These are phyloP conservation scores for Lindbergichthys nudifrons DNA, from an alignment of 2,797 vertebrate species.

Conservation along the genomic window DNA sequence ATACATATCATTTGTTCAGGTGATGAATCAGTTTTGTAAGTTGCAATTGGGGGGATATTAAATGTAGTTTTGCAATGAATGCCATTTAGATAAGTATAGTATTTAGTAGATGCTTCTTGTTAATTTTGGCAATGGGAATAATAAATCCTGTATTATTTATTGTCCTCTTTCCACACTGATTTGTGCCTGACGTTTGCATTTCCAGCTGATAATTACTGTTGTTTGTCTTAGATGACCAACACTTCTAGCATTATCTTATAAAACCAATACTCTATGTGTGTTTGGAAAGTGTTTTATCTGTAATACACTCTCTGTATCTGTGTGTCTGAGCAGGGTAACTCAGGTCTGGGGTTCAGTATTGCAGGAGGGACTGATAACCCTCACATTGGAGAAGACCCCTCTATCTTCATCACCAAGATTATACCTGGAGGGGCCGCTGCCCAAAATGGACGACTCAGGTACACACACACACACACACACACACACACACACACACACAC, in stretches of 20 bases:
- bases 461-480: constrained; percentile 46
- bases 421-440: constrained; percentile 96
- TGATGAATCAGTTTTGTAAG: not conserved
- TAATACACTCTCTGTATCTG: constrained; percentile 9
- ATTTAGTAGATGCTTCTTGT: not conserved
- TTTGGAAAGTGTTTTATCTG: not conserved
- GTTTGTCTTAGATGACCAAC: not conserved
- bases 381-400: constrained; percentile 96
- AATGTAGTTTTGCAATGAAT: not conserved
- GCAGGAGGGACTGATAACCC: constrained; percentile 98
- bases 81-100: not conserved
- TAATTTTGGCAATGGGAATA: not conserved
- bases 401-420: constrained; percentile 99
- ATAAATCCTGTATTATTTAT: not conserved
- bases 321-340: constrained; percentile 89
- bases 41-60: not conserved
- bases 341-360: constrained; percentile 97
- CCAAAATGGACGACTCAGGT: constrained; percentile 95
- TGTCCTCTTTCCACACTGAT: not conserved
- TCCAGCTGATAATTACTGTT: not conserved
- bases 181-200: not conserved
- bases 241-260: not conserved
- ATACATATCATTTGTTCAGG: not conserved
- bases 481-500: not conserved
- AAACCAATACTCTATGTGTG: not conserved